phyloP scores from a whole-genome alignment of 2,888 invertebrate species.

The Thysanoteuthis rhombus region DNA sequence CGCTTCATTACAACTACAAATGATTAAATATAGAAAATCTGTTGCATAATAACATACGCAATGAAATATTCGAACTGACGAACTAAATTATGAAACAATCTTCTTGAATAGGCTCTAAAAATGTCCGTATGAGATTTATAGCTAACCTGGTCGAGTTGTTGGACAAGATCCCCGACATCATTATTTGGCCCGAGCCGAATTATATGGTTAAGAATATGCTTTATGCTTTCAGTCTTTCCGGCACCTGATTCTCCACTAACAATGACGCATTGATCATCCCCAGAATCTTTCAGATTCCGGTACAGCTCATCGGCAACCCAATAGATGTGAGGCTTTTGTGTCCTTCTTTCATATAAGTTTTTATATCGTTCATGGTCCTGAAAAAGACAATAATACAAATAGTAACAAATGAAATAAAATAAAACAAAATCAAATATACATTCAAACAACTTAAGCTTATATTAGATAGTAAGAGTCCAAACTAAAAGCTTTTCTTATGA shows the following conservation, averaged over 20 bases:
- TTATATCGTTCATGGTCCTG: conserved; percentile 46
- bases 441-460: too few relatives aligned
- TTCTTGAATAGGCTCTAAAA: background rate
- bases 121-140: background rate
- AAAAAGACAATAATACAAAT: background rate
- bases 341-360: conserved; percentile 37
- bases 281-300: conserved; percentile 38
- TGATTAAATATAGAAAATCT: background rate
- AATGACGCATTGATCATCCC: conserved; percentile 49
- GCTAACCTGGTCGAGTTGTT: conserved; percentile 48
- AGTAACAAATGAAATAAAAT: too few relatives aligned
- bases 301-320: conserved; percentile 52
- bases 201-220: conserved; percentile 54
- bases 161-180: conserved; percentile 42
- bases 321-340: conserved; percentile 50
- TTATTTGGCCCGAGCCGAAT: conserved; percentile 41
- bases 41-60: background rate
- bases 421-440: background rate
- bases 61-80: accelerated
- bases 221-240: conserved; percentile 59
- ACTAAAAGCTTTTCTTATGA: too few relatives aligned
- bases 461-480: too few relatives aligned
- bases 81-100: background rate
- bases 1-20: background rate
- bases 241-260: conserved; percentile 58